These are phyloP conservation scores for Drosophila paulistorum DNA, from an alignment of 1,140 invertebrate species.

Conservation along the genomic window DNA sequence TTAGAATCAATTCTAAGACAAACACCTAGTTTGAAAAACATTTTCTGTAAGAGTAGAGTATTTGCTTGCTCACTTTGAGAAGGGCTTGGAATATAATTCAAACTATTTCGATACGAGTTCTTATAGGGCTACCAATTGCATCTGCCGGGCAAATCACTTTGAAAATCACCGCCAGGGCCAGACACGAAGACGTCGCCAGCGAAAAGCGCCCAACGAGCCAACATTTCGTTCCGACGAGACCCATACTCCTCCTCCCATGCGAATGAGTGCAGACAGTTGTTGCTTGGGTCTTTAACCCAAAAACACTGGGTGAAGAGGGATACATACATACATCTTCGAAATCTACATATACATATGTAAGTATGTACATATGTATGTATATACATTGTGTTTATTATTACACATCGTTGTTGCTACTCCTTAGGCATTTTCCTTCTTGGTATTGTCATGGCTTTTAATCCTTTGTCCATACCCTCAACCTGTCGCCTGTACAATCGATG, in stretches of 20 bases:
- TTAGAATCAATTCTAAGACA: too few relatives aligned
- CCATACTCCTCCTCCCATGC: conserved; percentile 4
- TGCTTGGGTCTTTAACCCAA: conserved; percentile 22
- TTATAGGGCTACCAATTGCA: conserved; percentile 44
- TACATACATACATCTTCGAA: neutral
- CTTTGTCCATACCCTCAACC: conserved; percentile 47
- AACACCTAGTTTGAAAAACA: too few relatives aligned
- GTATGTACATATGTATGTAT: neutral
- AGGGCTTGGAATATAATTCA: neutral
- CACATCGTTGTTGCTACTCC: conserved; percentile 21
- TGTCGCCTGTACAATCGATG: conserved; percentile 41
- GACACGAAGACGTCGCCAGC: conserved; percentile 52
- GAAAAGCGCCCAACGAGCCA: conserved; percentile 26
- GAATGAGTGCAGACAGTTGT: conserved; percentile 19
- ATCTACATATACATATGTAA: neutral
- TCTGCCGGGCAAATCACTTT: conserved; percentile 42
- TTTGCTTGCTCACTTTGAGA: neutral
- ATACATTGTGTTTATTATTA: conserved; percentile 28
- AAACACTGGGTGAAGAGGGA: neutral
- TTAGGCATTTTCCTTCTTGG: conserved; percentile 17
- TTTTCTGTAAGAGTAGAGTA: neutral
- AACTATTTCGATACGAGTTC: conserved; percentile 24
- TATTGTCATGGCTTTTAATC: conserved; percentile 45
- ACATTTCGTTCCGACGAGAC: conserved; percentile 29
- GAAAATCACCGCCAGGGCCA: conserved; percentile 39